phyloP scores from a whole-genome alignment of 23 tunicate genomes.

The Oikopleura vanhoeffeni region DNA sequence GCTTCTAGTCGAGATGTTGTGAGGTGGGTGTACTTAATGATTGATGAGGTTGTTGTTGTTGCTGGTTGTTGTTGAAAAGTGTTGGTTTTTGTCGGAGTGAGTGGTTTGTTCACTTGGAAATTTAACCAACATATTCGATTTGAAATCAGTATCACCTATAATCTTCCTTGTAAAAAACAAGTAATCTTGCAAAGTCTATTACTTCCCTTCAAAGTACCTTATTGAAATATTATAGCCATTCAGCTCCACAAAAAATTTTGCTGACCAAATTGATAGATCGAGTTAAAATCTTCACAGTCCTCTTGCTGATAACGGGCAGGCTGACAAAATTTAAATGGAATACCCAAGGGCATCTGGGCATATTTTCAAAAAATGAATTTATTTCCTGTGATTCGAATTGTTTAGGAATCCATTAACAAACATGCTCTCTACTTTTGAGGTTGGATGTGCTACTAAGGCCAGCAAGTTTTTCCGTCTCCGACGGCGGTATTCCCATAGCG shows the following conservation, averaged over 20 bases:
- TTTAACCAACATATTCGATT: background rate
- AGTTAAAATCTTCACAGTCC: background rate
- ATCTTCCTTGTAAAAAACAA: background rate
- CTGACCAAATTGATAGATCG: background rate
- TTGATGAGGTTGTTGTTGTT: too few species aligned
- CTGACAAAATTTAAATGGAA: background rate
- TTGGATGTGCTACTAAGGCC: too few species aligned
- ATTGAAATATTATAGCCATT: background rate
- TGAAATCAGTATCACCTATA: background rate
- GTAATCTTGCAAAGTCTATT: background rate
- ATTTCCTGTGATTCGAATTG: background rate
- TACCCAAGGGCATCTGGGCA: background rate
- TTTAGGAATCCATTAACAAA: background rate
- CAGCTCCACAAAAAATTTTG: background rate
- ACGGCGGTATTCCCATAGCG: too few species aligned
- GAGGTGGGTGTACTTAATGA: too few species aligned
- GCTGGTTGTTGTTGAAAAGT: too few species aligned
- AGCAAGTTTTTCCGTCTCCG: background rate
- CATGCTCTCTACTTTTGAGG: background rate
- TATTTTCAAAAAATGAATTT: background rate
- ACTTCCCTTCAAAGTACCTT: background rate
- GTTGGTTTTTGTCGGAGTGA: too few species aligned
- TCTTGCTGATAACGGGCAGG: background rate
- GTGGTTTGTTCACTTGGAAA: background rate
- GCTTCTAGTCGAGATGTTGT: too few species aligned